A percentile compares a stretch with the other conserved stretches of the same genome.
Conservation (phyloP, 1,140 invertebrate genomes). For the Spodoptera litura region DNA sequence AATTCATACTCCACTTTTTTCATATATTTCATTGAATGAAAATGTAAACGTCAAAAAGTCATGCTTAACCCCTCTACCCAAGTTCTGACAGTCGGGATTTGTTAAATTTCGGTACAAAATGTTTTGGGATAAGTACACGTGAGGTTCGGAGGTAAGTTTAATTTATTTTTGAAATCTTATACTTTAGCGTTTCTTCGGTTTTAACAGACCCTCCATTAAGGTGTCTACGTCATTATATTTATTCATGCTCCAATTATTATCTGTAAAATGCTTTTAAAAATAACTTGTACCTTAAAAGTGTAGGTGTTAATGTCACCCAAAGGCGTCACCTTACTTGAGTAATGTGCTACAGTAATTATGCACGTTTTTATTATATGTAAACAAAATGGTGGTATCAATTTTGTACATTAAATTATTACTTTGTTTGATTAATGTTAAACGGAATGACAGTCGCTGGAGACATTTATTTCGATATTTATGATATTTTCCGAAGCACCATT, state of each 20-base stretch:
- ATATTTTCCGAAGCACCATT: neutral
- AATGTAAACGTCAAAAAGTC: too few relatives aligned
- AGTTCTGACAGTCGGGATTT: constrained; percentile 16
- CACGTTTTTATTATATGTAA: too few relatives aligned
- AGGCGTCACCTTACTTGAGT: neutral
- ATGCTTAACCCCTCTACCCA: neutral
- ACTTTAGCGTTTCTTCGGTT: constrained; percentile 17
- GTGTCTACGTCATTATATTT: constrained; percentile 26
- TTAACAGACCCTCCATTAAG: constrained; percentile 14
- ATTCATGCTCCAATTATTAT: constrained; percentile 23
- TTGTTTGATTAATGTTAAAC: too few relatives aligned
- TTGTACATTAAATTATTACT: too few relatives aligned
- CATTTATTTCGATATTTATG: too few relatives aligned
- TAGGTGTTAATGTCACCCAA: constrained; percentile 14
- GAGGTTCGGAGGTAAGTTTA: neutral
- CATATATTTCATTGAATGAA: too few relatives aligned
- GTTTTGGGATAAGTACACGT: neutral
- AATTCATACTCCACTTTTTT: too few relatives aligned
- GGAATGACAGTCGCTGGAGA: too few relatives aligned
- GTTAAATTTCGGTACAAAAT: neutral
- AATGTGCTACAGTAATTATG: too few relatives aligned
- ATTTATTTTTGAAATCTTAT: constrained; percentile 22
- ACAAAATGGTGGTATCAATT: too few relatives aligned
- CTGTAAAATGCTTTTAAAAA: constrained; percentile 21
- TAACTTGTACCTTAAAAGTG: constrained; percentile 9